These are phyloP conservation scores for Campopleginae sp. DNA, from an alignment of 2,888 invertebrate genomes.

Conservation along the genomic window DNA sequence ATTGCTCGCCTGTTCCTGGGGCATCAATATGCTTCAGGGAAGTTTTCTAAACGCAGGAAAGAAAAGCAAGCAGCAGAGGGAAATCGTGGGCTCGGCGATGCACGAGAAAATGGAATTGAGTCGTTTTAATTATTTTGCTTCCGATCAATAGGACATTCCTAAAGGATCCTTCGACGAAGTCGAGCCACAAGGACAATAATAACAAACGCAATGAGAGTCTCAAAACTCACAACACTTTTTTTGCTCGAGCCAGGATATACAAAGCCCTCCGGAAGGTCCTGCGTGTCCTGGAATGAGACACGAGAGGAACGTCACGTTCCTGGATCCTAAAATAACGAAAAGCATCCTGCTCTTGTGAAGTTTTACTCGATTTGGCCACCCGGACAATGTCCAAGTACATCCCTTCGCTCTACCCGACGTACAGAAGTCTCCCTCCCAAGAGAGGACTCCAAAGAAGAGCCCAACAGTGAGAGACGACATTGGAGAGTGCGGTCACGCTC, in stretches of 20 bases:
- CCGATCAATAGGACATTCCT: slow-evolving; percentile 34
- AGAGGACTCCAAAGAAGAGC: slow-evolving; percentile 52
- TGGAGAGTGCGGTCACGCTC: slow-evolving; percentile 75
- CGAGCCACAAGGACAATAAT: slow-evolving; percentile 73
- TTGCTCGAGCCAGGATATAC: slow-evolving; percentile 33
- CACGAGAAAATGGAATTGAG: no score
- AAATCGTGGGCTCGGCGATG: no score
- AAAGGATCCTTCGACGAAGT: slow-evolving; percentile 65
- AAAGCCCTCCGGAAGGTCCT: slow-evolving; percentile 65
- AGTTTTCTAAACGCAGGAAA: slow-evolving; percentile 76
- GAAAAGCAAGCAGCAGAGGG: slow-evolving; percentile 75
- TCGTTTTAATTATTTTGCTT: slow-evolving; percentile 75
- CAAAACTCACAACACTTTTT: background rate
- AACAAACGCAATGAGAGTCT: slow-evolving; percentile 74
- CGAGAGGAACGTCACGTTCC: slow-evolving; percentile 68
- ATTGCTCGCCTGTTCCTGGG: background rate
- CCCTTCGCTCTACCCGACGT: slow-evolving; percentile 22
- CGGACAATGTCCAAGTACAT: slow-evolving; percentile 54
- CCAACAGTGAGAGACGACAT: slow-evolving; percentile 59
- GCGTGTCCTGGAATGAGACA: slow-evolving; percentile 5
- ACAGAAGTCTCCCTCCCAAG: slow-evolving; percentile 64
- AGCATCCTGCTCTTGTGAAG: no score
- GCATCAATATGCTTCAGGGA: slow-evolving; percentile 22
- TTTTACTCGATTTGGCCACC: slow-evolving; percentile 55
- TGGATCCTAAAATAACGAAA: slow-evolving; percentile 77